Percentiles rank a stretch among this genome's conserved stretches.
These are phyloP conservation scores for Corydoras sp. DNA, from an alignment of 2,113 vertebrate species.

Conservation along the genomic window DNA sequence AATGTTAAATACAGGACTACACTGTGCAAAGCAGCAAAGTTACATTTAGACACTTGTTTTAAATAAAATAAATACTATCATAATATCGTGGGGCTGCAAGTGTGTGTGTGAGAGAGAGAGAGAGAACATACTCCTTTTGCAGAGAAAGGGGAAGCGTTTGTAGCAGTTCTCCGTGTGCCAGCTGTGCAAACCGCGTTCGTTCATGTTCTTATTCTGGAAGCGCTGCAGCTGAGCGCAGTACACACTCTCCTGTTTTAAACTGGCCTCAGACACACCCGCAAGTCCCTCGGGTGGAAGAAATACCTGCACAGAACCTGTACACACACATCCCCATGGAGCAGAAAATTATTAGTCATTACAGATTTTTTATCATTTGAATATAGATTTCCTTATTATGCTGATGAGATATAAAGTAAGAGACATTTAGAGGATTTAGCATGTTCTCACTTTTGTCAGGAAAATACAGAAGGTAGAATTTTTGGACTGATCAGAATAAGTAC, in stretches of 20 bases:
- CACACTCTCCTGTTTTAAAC: constrained; percentile 79
- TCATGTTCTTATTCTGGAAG: constrained; percentile 81
- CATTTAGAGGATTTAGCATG: too few relatives aligned
- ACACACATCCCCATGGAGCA: constrained; percentile 2
- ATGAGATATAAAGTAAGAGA: too few relatives aligned
- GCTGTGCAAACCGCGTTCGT: constrained; percentile 86
- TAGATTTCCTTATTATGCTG: too few relatives aligned
- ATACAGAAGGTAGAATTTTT: background rate
- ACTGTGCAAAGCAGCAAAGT: too few relatives aligned
- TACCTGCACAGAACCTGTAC: constrained; percentile 81
- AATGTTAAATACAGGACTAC: too few relatives aligned
- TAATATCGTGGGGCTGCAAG: background rate
- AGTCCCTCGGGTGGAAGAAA: constrained; percentile 84
- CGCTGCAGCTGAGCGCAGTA: constrained; percentile 93
- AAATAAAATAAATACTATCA: too few relatives aligned
- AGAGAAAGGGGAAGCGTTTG: constrained; percentile 90
- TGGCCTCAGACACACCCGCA: constrained; percentile 66
- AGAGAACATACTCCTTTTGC: constrained; percentile 83
- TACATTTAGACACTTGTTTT: too few relatives aligned
- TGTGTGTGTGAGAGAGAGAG: background rate
- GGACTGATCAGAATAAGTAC: background rate
- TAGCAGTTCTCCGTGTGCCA: constrained; percentile 96
- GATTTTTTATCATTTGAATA: too few relatives aligned
- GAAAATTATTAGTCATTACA: background rate
- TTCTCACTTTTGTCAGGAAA: background rate